These are phyloP conservation scores for Hepsetus odoe DNA, from an alignment of 2,113 vertebrate species.

Conservation along the genomic window DNA sequence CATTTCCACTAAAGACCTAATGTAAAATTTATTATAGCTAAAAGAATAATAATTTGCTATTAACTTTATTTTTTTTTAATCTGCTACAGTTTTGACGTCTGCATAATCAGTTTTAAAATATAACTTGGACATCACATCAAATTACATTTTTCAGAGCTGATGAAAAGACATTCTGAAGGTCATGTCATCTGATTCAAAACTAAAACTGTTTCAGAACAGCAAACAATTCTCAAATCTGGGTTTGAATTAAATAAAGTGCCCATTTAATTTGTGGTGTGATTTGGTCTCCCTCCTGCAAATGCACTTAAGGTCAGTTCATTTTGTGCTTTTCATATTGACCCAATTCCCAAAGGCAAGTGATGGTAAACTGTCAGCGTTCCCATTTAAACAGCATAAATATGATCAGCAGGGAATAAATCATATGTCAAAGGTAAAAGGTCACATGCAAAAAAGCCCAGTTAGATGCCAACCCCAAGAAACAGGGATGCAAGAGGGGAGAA, in stretches of 20 bases:
- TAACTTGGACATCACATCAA: too few species aligned
- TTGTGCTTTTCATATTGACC: background rate
- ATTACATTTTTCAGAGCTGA: too few species aligned
- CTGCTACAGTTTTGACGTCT: too few species aligned
- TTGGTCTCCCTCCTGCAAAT: background rate
- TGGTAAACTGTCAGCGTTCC: background rate
- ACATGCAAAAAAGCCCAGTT: background rate
- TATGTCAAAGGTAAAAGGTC: background rate
- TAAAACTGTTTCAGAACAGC: too few species aligned
- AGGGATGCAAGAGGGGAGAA: background rate
- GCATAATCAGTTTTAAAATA: too few species aligned
- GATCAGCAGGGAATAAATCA: background rate
- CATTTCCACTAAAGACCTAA: too few species aligned
- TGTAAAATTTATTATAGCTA: too few species aligned
- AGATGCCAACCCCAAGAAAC: background rate
- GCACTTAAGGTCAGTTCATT: background rate
- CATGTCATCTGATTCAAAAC: too few species aligned
- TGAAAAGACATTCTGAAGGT: too few species aligned
- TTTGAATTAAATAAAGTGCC: background rate
- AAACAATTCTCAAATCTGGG: background rate
- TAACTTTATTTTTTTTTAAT: too few species aligned
- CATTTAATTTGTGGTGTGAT: background rate
- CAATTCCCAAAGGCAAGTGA: slow-evolving; percentile 9
- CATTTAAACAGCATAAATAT: slow-evolving; percentile 10
- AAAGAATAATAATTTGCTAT: too few species aligned